Percentiles rank a stretch among this genome's conserved stretches.
phyloP scores from a whole-genome alignment of 2,888 invertebrate genomes.

The Limnephilus rhombicus region DNA sequence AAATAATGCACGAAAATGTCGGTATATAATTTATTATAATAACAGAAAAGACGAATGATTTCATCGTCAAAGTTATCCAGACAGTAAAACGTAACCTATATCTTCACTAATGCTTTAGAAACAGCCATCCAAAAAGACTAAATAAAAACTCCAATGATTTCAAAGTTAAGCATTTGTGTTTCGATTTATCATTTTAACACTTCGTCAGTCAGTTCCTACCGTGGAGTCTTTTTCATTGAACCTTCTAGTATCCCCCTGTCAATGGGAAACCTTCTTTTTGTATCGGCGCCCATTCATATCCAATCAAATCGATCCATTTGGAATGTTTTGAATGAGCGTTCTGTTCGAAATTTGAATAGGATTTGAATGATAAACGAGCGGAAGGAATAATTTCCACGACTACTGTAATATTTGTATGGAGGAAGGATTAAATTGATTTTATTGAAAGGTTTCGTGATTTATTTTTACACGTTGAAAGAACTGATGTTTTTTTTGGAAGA shows the following conservation, averaged over 20 bases:
- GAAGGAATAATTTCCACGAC: conserved; percentile 41
- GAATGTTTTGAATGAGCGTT: conserved; percentile 51
- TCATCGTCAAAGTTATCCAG: neutral
- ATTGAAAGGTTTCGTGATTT: neutral
- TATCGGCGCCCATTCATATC: conserved; percentile 59
- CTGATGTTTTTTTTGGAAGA: neutral
- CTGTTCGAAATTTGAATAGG: conserved; percentile 53
- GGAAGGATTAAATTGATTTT: conserved; percentile 40
- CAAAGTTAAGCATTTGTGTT: conserved; percentile 31
- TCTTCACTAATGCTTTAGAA: neutral
- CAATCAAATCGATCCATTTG: conserved; percentile 59
- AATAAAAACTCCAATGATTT: conserved; percentile 41
- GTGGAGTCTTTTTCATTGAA: conserved; percentile 53
- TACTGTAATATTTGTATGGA: conserved; percentile 38
- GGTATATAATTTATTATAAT: no score
- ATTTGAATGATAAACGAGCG: conserved; percentile 57
- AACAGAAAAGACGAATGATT: neutral
- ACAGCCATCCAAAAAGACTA: neutral
- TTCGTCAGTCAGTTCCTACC: conserved; percentile 64
- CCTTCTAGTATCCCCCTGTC: conserved; percentile 33
- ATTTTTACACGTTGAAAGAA: neutral
- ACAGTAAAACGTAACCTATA: neutral
- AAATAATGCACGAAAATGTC: neutral
- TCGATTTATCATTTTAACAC: conserved; percentile 65
- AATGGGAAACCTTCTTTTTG: conserved; percentile 52